These are phyloP conservation scores for Leucophora obtusa DNA, from an alignment of 2,888 invertebrate genomes.

Conservation along the genomic window DNA sequence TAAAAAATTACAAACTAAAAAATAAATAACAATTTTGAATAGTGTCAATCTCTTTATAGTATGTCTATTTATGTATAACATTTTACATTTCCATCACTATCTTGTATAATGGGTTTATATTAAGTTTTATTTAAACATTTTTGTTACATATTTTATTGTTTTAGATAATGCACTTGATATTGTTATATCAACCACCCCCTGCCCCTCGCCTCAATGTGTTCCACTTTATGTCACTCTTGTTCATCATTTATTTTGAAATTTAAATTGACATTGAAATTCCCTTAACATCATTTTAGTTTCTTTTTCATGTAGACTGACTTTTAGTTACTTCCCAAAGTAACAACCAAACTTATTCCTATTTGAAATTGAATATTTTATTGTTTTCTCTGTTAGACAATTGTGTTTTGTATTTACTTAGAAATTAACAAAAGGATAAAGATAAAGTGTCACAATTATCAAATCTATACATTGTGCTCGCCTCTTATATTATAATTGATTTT, in stretches of 20 bases:
- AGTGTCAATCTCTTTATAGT: no score
- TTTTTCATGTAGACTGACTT: neutral
- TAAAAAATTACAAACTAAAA: no score
- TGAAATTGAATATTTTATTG: neutral
- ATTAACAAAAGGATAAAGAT: neutral
- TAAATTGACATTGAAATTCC: conserved; percentile 27
- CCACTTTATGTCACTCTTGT: neutral
- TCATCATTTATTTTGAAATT: neutral
- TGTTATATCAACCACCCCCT: neutral
- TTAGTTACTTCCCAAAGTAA: neutral
- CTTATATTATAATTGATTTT: neutral
- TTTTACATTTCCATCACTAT: neutral
- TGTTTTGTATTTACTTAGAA: no score
- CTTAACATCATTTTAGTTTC: neutral
- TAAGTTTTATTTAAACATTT: neutral
- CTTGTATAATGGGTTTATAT: neutral
- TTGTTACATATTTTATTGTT: neutral
- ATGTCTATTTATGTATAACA: no score
- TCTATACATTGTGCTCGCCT: neutral
- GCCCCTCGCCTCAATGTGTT: neutral
- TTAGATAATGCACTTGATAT: neutral
- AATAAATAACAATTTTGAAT: no score
- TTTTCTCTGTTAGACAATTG: neutral
- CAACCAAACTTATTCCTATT: neutral
- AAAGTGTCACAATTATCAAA: neutral